Base-by-base conservation (phyloP, 2,888 invertebrate genomes). In the Drosophila meridiana region DNA sequence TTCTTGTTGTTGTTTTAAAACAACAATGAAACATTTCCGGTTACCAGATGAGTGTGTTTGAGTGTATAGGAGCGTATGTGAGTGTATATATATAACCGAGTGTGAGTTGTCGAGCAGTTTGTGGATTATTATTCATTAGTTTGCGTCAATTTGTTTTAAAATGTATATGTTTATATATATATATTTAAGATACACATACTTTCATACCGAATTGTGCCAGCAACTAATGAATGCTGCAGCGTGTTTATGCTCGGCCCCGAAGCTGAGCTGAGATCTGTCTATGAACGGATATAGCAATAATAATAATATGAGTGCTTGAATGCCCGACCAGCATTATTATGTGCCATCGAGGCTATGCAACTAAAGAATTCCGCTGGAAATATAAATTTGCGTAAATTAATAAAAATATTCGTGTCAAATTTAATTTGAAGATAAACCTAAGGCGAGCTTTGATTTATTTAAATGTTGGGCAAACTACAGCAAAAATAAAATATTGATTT, bases 101-200 rank as follows among this genome's bases (percentile, higher is more conserved):
- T 60, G 42, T 53, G 53, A 53, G 68, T 64, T 52, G 60, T 68
- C 34, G 32, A 60, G 65, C 71, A 69, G 69, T 72, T 58, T 73
- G 56, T 82, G 77, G 75, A 76, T 84, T 78, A 82, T 72, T 26
- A 78, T 87, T 78, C 87, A 87, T 87, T 84, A 84, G 87, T 82
- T 82, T 75, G 81, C 71, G 73, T 87, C 88, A 87, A 87, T 87
- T 87, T 81, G 82, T 83, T 86, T 85, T 79, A 87, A 81, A 85
- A 70, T 75, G 52, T 58, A 53, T 66, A 62, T 61, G 47, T 50
- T 60, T n/a, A 43, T 26, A 53, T 64, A 14, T 69, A 11, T 64
- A 11, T 42, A 52, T 57, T 20, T 61, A 14, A 56, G n/a, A 52
- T 58, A 67, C 50, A 30, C 40, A 69, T 4, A 55, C 28, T 30